A percentile compares a stretch with the other conserved stretches of the same genome.
Conservation (phyloP, 2,888 invertebrate genomes). For the Tolmerus cingulatus region DNA sequence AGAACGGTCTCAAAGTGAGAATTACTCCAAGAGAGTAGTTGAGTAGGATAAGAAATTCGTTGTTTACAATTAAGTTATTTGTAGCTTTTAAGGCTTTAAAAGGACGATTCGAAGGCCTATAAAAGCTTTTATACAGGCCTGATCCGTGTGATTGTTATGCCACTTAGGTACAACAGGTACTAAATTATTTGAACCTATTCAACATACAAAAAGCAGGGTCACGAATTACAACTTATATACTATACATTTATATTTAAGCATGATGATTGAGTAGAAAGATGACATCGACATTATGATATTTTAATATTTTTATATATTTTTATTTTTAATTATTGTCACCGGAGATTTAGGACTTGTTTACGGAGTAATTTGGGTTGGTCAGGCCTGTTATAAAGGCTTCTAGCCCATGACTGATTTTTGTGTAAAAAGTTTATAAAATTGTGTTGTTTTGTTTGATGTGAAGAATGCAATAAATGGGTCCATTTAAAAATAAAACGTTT, state of each 20-base stretch:
- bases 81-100: neutral
- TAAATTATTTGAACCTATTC: neutral
- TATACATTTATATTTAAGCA: neutral
- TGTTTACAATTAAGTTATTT: neutral
- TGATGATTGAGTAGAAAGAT: too few species aligned
- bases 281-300: neutral
- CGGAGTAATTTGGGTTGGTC: neutral
- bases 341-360: neutral
- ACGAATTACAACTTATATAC: neutral
- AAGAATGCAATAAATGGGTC: neutral
- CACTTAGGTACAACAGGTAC: neutral
- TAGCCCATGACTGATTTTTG: neutral
- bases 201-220: neutral
- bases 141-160: neutral
- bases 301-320: neutral
- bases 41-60: neutral
- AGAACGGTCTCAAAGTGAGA: constrained; percentile 66
- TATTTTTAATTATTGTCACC: neutral
- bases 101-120: neutral
- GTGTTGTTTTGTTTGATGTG: neutral
- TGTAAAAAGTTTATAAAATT: neutral
- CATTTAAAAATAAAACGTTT: neutral
- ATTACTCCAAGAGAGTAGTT: constrained; percentile 57
- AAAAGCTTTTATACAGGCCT: neutral
- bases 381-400: neutral